Conservation (phyloP, 2,888 invertebrate genomes). For the Drosophila nr. fundita region DNA sequence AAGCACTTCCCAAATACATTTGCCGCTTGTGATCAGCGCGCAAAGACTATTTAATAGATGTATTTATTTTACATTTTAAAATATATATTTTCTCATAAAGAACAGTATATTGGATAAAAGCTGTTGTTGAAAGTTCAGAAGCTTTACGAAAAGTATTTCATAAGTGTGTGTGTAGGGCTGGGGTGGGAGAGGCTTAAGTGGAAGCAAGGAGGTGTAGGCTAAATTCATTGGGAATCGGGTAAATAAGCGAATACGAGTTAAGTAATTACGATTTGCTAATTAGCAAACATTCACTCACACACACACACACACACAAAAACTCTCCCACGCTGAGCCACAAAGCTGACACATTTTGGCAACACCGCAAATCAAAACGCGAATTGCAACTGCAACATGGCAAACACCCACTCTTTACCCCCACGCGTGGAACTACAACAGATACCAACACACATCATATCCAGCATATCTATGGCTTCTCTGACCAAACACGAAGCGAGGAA, state of each 20-base stretch:
- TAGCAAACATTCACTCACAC: constrained; percentile 63
- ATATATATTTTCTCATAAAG: not conserved
- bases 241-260: constrained; percentile 74
- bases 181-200: not conserved
- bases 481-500: constrained; percentile 8
- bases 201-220: not conserved
- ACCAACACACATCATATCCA: constrained; percentile 1
- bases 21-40: not conserved
- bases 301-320: constrained; percentile 13
- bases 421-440: not conserved
- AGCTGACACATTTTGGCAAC: constrained; percentile 66
- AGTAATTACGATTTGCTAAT: constrained; percentile 80
- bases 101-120: not conserved
- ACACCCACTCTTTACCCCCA: not conserved
- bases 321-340: constrained; percentile 39
- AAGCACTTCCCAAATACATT: not conserved
- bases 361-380: constrained; percentile 39
- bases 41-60: not conserved
- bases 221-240: constrained; percentile 28
- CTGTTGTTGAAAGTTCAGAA: not conserved
- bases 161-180: not conserved
- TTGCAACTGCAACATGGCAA: constrained; percentile 7
- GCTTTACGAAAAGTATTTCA: not conserved
- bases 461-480: not conserved
- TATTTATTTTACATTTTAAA: not conserved